Evolutionary conservation across 1,140 invertebrate genomes (phyloP).

Genomic region (Reticulitermes speratus): DNA sequence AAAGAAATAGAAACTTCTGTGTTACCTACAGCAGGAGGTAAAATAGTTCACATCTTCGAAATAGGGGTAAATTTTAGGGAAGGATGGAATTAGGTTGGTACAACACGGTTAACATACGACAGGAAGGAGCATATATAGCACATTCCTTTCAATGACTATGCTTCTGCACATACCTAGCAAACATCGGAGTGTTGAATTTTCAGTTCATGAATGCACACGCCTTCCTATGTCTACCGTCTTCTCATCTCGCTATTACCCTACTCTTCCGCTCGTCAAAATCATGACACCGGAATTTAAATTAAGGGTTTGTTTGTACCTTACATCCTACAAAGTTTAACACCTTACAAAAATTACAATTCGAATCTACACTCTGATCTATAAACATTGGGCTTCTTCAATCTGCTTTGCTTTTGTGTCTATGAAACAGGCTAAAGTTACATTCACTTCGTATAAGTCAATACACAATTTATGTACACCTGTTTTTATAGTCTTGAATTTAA

Average conservation of each 20-base stretch:
- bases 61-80: no score
- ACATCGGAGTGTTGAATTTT: not conserved
- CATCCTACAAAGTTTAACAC: not conserved
- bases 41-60: no score
- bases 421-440: not conserved
- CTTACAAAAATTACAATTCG: conserved; percentile 3
- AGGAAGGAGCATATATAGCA: no score
- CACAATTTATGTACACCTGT: not conserved
- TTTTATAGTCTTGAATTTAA: not conserved
- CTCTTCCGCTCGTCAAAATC: not conserved
- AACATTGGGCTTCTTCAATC: not conserved
- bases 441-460: not conserved
- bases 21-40: no score
- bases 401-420: not conserved
- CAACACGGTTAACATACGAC: no score
- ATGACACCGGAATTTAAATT: conserved; percentile 8
- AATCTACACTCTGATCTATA: not conserved
- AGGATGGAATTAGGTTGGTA: no score
- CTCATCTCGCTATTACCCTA: not conserved
- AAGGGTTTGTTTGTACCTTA: not conserved
- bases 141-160: no score
- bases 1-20: no score
- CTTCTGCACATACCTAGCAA: no score
- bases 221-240: not conserved
- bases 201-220: not conserved